A percentile compares a stretch with the other conserved stretches of the same genome.
phyloP scores from a whole-genome alignment of 2,797 vertebrate genomes.

The Dipus sagitta region DNA sequence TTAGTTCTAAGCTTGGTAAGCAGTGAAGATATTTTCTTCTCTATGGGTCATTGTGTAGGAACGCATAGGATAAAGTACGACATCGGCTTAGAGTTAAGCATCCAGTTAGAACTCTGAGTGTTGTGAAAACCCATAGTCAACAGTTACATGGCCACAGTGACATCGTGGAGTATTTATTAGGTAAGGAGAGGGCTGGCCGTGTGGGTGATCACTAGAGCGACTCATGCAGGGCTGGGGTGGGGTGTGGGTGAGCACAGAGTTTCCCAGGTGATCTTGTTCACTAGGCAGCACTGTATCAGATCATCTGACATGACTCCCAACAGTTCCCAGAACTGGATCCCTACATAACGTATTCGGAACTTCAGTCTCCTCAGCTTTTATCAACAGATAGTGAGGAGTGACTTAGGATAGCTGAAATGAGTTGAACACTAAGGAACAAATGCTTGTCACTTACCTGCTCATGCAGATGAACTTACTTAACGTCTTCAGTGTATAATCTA shows the following conservation, averaged over 20 bases:
- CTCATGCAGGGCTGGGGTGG: not conserved
- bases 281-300: not conserved
- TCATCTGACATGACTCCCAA: slow-evolving; percentile 41
- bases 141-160: not conserved
- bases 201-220: not conserved
- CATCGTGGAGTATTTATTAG: not conserved
- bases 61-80: not conserved
- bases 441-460: not conserved
- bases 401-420: not conserved
- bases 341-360: not conserved
- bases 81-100: not conserved
- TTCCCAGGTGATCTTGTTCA: not conserved
- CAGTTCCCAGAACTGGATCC: not conserved
- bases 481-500: not conserved
- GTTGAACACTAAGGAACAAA: not conserved
- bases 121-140: slow-evolving; percentile 2
- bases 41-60: not conserved
- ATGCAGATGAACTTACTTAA: not conserved
- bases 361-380: slow-evolving; percentile 3
- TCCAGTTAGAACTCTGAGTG: slow-evolving; percentile 7
- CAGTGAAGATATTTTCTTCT: not conserved
- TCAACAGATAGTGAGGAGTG: not conserved
- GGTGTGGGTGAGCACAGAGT: not conserved
- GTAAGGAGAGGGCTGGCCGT: not conserved
- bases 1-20: slow-evolving; percentile 15